Evolutionary conservation across 2,888 invertebrate species (phyloP).

Genomic region (Carterocephalus palaemon): DNA sequence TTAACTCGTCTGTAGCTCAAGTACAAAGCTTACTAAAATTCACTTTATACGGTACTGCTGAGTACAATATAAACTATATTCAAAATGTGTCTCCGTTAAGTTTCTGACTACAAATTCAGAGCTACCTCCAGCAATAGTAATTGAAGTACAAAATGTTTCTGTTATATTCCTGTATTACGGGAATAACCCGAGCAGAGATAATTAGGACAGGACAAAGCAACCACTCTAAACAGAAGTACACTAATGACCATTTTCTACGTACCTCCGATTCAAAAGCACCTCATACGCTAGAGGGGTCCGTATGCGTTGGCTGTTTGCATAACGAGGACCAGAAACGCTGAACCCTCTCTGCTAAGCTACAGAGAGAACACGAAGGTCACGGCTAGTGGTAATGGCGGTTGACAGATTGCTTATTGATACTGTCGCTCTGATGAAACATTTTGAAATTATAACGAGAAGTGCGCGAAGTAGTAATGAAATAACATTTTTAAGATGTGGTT

Average conservation of each 20-base stretch:
- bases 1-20: too few species aligned
- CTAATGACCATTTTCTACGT: slow-evolving; percentile 4
- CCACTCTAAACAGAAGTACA: slow-evolving; percentile 6
- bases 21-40: too few species aligned
- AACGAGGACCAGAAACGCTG: slow-evolving; percentile 1
- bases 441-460: slow-evolving; percentile 8
- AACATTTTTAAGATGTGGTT: too few species aligned
- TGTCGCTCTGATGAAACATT: slow-evolving; percentile 5
- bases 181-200: slow-evolving; percentile 9
- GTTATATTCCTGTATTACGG: slow-evolving; percentile 3
- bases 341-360: background rate
- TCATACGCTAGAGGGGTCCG: background rate
- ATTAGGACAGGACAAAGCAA: slow-evolving; percentile 4
- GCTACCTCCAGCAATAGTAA: background rate
- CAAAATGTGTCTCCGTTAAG: too few species aligned
- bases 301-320: background rate
- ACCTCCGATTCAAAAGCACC: background rate
- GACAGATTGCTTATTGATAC: slow-evolving; percentile 10
- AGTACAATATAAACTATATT: too few species aligned
- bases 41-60: too few species aligned
- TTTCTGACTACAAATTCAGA: background rate
- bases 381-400: background rate
- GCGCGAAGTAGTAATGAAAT: background rate
- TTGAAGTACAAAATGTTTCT: slow-evolving; percentile 2
- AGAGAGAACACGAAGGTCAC: background rate